phyloP scores from a whole-genome alignment of 2,888 invertebrate genomes.

The Tenthredo amoena region DNA sequence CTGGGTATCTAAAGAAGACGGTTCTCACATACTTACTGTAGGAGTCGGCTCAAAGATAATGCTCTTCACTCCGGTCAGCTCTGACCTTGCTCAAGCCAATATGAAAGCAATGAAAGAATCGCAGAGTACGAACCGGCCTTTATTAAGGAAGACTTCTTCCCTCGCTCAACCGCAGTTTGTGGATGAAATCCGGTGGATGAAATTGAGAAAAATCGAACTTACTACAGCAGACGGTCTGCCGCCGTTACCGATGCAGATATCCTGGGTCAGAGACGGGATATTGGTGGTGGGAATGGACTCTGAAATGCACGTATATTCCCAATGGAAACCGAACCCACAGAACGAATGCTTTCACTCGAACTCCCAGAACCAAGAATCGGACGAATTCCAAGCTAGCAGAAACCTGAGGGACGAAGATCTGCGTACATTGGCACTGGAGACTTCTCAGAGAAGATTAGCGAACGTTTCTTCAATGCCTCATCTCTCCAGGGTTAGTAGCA shows the following conservation, averaged over 20 bases:
- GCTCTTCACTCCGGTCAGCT: constrained; percentile 95
- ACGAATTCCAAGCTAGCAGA: constrained; percentile 86
- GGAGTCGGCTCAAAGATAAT: constrained; percentile 96
- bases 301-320: constrained; percentile 99
- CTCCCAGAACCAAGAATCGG: constrained; percentile 80
- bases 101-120: constrained; percentile 95
- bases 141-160: constrained; percentile 94
- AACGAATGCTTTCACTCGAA: constrained; percentile 74
- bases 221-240: constrained; percentile 97
- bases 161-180: constrained; percentile 93
- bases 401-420: constrained; percentile 87
- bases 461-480: constrained; percentile 90
- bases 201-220: constrained; percentile 92
- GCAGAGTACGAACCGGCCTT: constrained; percentile 89
- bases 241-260: constrained; percentile 98
- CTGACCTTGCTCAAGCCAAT: constrained; percentile 96
- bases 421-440: constrained; percentile 84
- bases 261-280: constrained; percentile 99
- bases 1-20: constrained; percentile 99
- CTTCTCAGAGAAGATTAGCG: constrained; percentile 84
- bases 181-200: constrained; percentile 98
- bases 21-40: constrained; percentile 97
- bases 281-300: constrained; percentile 99
- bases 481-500: constrained; percentile 90
- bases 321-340: constrained; percentile 91